Evolutionary conservation across 2,888 invertebrate species (phyloP), one percentile per base, ranked within the genome.

Genomic region (Eurois occulta): DNA sequence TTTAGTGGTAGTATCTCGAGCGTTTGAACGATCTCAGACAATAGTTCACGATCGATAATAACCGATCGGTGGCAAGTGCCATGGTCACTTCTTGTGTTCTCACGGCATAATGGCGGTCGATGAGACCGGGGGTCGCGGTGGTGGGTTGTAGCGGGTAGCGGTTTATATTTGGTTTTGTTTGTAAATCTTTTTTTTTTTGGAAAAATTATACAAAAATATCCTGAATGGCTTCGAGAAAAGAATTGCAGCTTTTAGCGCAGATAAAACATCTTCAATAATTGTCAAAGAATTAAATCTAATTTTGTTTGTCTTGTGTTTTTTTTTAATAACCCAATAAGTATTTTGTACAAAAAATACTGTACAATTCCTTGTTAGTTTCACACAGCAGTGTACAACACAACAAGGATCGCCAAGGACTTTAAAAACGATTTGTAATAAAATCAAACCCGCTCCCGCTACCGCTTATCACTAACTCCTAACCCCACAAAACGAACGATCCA

Each of bases 31-130:
- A 46, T 75, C 64, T 72, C 85, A 87, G 85, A 91, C 92, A 92
- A 91, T 92, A 90, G 90, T 89, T 87, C 89, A 92, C 91, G 87
- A 85, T 87, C 85, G 87, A 89, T 91, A 91, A 92, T 91, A 88
- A 89, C 85, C 81, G 81, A 85, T 78, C 84, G 85, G 89, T 88
- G 90, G 90, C 91, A 90, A 92, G 92, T 92, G 92, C 92, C 92
- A 92, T 77, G 93, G 92, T 91, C 92, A 89, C 88, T 90, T 79
- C 88, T 90, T 78, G 75, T 77, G 88, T 93, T 93, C 93, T 93
- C 93, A 93, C 93, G 93, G 84, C 84, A 85, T 79, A 85, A 83
- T 85, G 68, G 64, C 74, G 74, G 81, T 82, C 84, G 69, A 43
- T 58, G 75, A 79, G 78, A 80, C 83, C 75, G 1, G 4, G 4